Conservation (phyloP, 2,797 vertebrate species). For the Eupleurogrammus muticus region DNA sequence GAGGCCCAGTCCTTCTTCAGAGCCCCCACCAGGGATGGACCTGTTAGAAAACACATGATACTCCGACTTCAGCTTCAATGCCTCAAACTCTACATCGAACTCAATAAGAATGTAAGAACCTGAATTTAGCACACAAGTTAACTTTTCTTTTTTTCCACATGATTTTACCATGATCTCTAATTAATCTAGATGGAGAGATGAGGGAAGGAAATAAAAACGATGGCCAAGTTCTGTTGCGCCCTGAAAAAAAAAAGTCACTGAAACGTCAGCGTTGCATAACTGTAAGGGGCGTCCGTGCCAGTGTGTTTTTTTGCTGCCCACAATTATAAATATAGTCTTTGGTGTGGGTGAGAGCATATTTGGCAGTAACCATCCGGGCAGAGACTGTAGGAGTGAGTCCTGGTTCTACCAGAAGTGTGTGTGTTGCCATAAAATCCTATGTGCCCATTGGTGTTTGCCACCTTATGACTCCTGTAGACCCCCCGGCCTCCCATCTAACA, state of each 20-base stretch:
- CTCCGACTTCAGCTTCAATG: constrained; percentile 9
- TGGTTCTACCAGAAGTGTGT: no score
- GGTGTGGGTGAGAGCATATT: no score
- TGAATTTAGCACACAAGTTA: constrained; percentile 11
- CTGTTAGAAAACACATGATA: constrained; percentile 80
- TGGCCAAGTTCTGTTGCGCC: neutral
- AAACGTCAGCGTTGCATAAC: neutral
- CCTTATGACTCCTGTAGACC: no score
- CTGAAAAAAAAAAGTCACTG: no score
- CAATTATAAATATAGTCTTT: no score
- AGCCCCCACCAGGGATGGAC: constrained; percentile 90
- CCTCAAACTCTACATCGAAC: neutral
- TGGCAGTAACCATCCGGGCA: no score
- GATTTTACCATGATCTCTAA: constrained; percentile 5
- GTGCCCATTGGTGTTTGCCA: no score
- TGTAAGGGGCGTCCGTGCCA: neutral
- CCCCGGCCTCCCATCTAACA: neutral
- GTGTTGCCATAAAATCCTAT: no score
- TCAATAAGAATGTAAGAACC: neutral
- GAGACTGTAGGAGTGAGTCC: no score
- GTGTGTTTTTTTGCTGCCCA: neutral
- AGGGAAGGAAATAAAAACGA: neutral
- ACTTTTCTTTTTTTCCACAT: constrained; percentile 4
- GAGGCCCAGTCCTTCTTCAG: constrained; percentile 98
- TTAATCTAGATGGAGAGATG: neutral